Evolutionary conservation across 2,888 invertebrate species (phyloP), one percentile per base, ranked within the genome.

Genomic region (Bellardia pandia): DNA sequence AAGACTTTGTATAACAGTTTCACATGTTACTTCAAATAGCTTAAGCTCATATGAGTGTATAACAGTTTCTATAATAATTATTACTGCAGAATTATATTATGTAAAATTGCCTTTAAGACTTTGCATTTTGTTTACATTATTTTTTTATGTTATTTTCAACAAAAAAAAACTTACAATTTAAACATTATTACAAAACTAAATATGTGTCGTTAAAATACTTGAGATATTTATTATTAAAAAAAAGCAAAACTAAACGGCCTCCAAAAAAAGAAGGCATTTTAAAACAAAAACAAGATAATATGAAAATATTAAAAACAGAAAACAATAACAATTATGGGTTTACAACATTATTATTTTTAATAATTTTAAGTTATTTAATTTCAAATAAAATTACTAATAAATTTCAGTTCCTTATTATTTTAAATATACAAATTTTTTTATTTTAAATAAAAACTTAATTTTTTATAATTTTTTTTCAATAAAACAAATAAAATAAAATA

Each of bases 361-460:
- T 62, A 45, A 45, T 75, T 79, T 75, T 75, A 48, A 56, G 3
- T 51, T 64, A 66, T 66, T 60, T 62, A 64, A 69, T 42, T 62
- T 75, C 64, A 66, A 23, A 23, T 23, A 23, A 23, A 23, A 56
- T 64, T 48, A 40, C 53, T 66, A 72, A 51, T 0, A 68, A 45
- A 75, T 80, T 84, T 86, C 51, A 84, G 76, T 86, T 86, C 86
- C 84, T 86, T 86, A 37, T 84, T 84, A 74, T 69, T 86, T 81
- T 72, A 53, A 53, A 81, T 60, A 69, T 37, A 37, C 6, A 37
- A 4, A 37, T 6, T 33, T 58, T 69, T 71, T 69, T 62, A 68
- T 48, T 40, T 51, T 51, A 72, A 51, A 69, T 48, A 30, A 62
- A 42, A 66, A 23, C 48, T 53, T 45, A 45, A 33, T 37, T 66